These are phyloP conservation scores for Melinopterus prodromus DNA, from an alignment of 2,888 invertebrate genomes.

Conservation along the genomic window DNA sequence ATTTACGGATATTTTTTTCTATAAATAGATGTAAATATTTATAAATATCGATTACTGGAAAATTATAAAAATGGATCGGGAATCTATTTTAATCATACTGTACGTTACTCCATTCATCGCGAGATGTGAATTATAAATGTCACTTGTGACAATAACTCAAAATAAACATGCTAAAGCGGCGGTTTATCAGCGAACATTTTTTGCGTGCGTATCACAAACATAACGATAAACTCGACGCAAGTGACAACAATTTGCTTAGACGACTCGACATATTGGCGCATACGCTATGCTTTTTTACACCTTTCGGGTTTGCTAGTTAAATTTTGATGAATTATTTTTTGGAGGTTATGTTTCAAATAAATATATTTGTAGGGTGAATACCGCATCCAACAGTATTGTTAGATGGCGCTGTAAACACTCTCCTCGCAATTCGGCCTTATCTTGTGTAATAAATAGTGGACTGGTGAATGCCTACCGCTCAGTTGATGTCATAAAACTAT, in stretches of 20 bases:
- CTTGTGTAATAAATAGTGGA: too few species aligned
- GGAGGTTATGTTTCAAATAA: too few species aligned
- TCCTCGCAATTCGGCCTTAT: too few species aligned
- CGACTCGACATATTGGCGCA: not conserved
- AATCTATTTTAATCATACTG: not conserved
- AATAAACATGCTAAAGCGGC: not conserved
- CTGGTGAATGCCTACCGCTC: too few species aligned
- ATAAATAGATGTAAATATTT: constrained; percentile 4
- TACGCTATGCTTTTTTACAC: not conserved
- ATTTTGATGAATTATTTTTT: too few species aligned
- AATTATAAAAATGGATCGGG: not conserved
- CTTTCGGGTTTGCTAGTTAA: too few species aligned
- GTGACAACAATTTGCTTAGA: not conserved
- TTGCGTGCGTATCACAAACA: not conserved
- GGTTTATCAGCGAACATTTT: not conserved
- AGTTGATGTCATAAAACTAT: too few species aligned
- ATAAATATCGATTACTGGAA: not conserved
- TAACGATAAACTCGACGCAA: not conserved
- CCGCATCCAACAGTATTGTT: too few species aligned
- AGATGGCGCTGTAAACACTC: too few species aligned
- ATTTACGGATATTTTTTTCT: not conserved
- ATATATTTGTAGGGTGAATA: too few species aligned
- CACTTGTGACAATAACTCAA: not conserved
- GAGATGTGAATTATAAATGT: not conserved
- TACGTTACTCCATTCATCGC: not conserved